A percentile compares a stretch with the other conserved stretches of the same genome.
These are phyloP conservation scores for Gobius niger DNA, from an alignment of 2,113 vertebrate genomes.

Conservation along the genomic window DNA sequence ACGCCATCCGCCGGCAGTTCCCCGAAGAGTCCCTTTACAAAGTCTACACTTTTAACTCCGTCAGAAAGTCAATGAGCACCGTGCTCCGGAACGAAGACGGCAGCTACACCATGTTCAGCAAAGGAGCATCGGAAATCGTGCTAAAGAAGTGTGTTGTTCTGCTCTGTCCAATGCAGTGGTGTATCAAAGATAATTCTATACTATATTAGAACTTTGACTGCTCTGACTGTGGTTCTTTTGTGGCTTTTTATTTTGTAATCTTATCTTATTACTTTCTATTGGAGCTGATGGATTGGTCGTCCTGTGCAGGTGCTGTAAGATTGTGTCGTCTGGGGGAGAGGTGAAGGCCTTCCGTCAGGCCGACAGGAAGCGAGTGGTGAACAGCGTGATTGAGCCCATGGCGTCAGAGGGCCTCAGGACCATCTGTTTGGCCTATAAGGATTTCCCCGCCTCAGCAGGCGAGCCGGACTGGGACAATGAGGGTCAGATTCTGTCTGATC, in stretches of 20 bases:
- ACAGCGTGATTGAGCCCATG: slow-evolving; percentile 95
- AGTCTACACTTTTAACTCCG: slow-evolving; percentile 98
- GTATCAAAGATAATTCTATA: no score
- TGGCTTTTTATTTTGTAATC: no score
- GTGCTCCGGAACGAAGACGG: slow-evolving; percentile 91
- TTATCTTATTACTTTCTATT: no score
- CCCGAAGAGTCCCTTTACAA: slow-evolving; percentile 95
- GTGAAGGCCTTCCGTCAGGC: slow-evolving; percentile 84
- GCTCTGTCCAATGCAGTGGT: no score
- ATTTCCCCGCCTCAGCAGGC: slow-evolving; percentile 85
- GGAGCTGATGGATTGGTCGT: neutral
- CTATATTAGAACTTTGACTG: no score
- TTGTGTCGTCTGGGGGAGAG: slow-evolving; percentile 84
- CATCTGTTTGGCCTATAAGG: slow-evolving; percentile 94
- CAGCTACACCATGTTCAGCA: slow-evolving; percentile 95
- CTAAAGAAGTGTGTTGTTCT: slow-evolving; percentile 88
- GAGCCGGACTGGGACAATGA: slow-evolving; percentile 96
- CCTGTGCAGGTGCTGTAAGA: slow-evolving; percentile 87
- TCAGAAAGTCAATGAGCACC: slow-evolving; percentile 98
- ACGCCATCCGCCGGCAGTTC: slow-evolving; percentile 89
- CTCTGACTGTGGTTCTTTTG: no score
- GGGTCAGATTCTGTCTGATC: slow-evolving; percentile 85
- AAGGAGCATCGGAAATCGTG: slow-evolving; percentile 97
- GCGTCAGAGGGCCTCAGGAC: slow-evolving; percentile 95
- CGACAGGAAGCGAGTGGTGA: slow-evolving; percentile 88